phyloP scores from a whole-genome alignment of 2,888 invertebrate genomes.

The Celastrina argiolus region DNA sequence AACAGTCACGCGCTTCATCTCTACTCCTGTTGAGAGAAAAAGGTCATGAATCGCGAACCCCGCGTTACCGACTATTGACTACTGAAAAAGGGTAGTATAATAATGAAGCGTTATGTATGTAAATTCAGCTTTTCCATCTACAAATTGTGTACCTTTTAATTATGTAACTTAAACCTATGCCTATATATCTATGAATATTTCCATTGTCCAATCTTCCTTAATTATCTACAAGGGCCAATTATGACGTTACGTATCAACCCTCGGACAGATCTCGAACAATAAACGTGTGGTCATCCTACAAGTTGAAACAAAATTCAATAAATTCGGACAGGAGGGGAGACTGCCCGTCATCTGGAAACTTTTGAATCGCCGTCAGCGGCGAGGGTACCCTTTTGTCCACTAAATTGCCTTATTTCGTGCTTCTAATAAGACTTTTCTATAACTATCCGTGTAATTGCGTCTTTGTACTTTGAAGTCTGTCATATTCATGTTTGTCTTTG shows the following conservation, averaged over 20 bases:
- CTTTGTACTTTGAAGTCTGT: slow-evolving; percentile 65
- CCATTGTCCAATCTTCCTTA: not conserved
- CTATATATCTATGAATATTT: not conserved
- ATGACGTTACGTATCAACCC: slow-evolving; percentile 53
- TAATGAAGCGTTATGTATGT: not conserved
- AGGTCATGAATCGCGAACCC: too few species aligned
- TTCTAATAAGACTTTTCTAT: slow-evolving; percentile 66
- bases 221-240: slow-evolving; percentile 11
- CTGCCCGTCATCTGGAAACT: slow-evolving; percentile 64
- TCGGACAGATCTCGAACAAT: slow-evolving; percentile 62
- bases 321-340: slow-evolving; percentile 58
- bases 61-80: too few species aligned
- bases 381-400: slow-evolving; percentile 67
- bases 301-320: slow-evolving; percentile 65
- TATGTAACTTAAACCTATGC: not conserved
- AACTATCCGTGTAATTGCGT: slow-evolving; percentile 72
- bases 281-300: slow-evolving; percentile 66
- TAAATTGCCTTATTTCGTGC: slow-evolving; percentile 71
- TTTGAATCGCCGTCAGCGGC: slow-evolving; percentile 65
- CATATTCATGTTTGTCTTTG: slow-evolving; percentile 41
- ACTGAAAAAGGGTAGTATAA: too few species aligned
- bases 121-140: not conserved
- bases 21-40: too few species aligned
- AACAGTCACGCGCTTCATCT: too few species aligned
- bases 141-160: not conserved